phyloP scores from a whole-genome alignment of 2,113 vertebrate species.

The Xenus cinereus region DNA sequence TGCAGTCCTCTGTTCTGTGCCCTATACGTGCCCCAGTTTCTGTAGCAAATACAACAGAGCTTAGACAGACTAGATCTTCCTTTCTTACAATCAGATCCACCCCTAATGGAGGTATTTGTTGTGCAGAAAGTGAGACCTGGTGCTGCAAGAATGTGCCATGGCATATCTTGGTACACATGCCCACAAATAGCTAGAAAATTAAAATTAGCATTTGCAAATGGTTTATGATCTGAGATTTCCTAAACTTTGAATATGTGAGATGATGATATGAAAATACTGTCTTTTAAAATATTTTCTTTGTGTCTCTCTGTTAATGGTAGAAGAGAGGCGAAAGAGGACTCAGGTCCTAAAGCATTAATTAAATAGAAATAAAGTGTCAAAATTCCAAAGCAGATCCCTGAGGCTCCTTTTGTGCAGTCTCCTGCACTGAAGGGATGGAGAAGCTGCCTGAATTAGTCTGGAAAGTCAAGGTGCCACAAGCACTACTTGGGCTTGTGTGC shows the following conservation, averaged over 20 bases:
- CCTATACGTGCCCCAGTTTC: neutral
- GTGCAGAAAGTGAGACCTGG: neutral
- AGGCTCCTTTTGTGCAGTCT: neutral
- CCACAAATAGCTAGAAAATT: neutral
- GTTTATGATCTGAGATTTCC: neutral
- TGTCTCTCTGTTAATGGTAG: neutral
- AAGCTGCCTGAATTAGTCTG: neutral
- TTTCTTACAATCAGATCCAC: neutral
- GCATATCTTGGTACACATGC: too few species aligned
- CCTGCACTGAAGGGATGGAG: neutral
- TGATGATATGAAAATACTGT: neutral
- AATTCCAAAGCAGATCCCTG: neutral
- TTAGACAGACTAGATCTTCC: neutral
- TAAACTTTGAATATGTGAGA: neutral
- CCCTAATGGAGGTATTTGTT: neutral
- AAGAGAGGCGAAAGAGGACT: neutral
- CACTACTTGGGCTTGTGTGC: neutral
- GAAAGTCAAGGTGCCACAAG: neutral
- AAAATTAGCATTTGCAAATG: neutral
- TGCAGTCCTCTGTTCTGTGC: neutral
- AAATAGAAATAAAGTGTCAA: neutral
- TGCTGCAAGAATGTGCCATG: neutral
- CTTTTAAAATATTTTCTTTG: neutral
- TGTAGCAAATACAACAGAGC: neutral
- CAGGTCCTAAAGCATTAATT: neutral